A percentile compares a stretch with the other conserved stretches of the same genome.
phyloP scores from a whole-genome alignment of 2,113 vertebrate genomes.

The Terrapene triunguis region DNA sequence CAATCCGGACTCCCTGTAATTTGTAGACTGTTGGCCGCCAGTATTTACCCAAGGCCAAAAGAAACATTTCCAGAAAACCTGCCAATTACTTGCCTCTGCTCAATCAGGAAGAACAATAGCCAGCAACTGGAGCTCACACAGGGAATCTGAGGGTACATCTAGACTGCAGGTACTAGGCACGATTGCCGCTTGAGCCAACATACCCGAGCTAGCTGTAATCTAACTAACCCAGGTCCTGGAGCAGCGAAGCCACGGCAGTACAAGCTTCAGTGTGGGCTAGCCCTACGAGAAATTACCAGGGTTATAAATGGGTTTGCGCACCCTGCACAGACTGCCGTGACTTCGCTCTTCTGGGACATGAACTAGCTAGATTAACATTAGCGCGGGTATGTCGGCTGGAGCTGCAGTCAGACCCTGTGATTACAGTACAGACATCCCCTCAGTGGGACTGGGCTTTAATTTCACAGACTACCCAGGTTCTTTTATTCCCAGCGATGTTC shows the following conservation, averaged over 20 bases:
- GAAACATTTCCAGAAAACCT: accelerated
- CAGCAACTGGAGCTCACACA: not conserved
- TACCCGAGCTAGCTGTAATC: not conserved
- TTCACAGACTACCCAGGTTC: not conserved
- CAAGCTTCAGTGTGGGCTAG: not conserved
- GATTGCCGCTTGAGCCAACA: too few species aligned
- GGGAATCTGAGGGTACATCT: too few species aligned
- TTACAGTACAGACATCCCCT: not conserved
- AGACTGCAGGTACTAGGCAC: too few species aligned
- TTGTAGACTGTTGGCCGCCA: accelerated
- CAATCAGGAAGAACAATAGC: not conserved
- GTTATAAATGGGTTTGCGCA: too few species aligned
- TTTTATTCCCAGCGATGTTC: not conserved
- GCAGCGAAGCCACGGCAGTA: too few species aligned
- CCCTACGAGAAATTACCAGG: not conserved
- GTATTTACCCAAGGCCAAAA: not conserved
- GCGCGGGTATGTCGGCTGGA: not conserved
- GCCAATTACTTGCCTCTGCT: not conserved
- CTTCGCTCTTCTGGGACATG: not conserved
- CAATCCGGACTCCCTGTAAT: too few species aligned
- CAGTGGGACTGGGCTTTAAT: not conserved
- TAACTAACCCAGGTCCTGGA: not conserved
- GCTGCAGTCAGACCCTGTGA: not conserved
- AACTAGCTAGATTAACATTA: not conserved
- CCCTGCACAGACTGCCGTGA: not conserved